Conservation (phyloP, 2,797 vertebrate species). For the Lutjanus campechanus region DNA sequence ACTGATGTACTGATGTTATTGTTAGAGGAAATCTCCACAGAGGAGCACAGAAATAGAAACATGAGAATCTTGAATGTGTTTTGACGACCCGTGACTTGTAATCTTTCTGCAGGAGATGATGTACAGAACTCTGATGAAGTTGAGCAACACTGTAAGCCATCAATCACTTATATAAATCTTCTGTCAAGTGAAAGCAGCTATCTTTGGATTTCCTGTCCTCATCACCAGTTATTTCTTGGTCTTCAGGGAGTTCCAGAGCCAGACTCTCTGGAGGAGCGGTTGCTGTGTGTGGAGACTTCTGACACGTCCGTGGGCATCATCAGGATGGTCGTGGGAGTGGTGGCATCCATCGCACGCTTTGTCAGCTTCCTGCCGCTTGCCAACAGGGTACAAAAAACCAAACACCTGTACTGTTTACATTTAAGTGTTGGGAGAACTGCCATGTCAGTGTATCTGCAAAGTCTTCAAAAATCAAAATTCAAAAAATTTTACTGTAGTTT, state of each 20-base stretch:
- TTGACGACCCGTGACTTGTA: not conserved
- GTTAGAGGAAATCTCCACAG: too few species aligned
- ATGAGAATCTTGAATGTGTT: too few species aligned
- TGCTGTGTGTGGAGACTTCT: slow-evolving; percentile 59
- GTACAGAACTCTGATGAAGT: slow-evolving; percentile 59
- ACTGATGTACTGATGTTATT: too few species aligned
- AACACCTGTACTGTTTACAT: not conserved
- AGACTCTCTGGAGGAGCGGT: slow-evolving; percentile 39
- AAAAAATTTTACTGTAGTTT: too few species aligned
- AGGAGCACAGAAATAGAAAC: too few species aligned
- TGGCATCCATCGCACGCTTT: slow-evolving; percentile 12
- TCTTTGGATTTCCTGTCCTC: not conserved
- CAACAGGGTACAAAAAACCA: slow-evolving; percentile 66
- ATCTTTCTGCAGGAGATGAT: slow-evolving; percentile 59
- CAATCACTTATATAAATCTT: not conserved
- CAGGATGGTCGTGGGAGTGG: not conserved
- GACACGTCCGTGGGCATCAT: not conserved
- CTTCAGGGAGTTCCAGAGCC: slow-evolving; percentile 35
- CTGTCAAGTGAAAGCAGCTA: not conserved
- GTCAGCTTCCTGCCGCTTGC: slow-evolving; percentile 65
- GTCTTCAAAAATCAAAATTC: too few species aligned
- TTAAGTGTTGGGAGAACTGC: not conserved
- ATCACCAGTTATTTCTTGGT: not conserved
- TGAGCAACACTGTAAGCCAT: slow-evolving; percentile 68
- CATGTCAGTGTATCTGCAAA: too few species aligned